Evolutionary conservation across 2,888 invertebrate species (phyloP), one percentile per base, ranked within the genome.

Genomic region (Anthrax anthrax): DNA sequence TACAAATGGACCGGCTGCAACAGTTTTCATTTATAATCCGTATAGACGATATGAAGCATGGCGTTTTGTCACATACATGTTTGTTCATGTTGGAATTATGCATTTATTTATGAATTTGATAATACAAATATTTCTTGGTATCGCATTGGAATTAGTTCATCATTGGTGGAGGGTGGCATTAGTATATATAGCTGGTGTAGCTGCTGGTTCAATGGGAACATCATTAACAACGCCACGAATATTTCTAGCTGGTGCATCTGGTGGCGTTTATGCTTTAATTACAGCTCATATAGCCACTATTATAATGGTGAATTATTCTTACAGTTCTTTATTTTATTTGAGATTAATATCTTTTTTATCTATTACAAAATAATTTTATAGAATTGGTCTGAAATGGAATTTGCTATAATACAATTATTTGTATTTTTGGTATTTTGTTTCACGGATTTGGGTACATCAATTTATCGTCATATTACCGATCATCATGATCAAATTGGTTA

Each of bases 341-440:
- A 23, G 8, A 23, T 23, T 23, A 4, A 16, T 37, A 16, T 37
- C 4, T 37, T 2, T 37, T 19, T 18, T 39, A 12, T 41, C 29
- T 41, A 12, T 23, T 36, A 9, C 12, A 10, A 29, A 23, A n/a
- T n/a, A n/a, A 1, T 56, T 43, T 72, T 72, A 34, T 70, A 91
- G 89, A 98, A 98, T 67, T 98, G 94, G 89, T 74, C 77, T 16
- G 92, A 97, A 70, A 98, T 98, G 97, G 88, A 94, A 60, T 91
- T 84, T 62, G 90, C 91, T 2, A 76, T 85, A 53, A 73, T 88
- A 10, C 88, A 96, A 59, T 72, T 96, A 19, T 62, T 86, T 9
- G 78, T 92, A 18, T 87, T 97, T 61, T 56, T 90, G 0, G 65
- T 90, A 9, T 75, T 96, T 52, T 84, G 86, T 5, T 76, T 73